A percentile compares a stretch with the other conserved stretches of the same genome.
Evolutionary conservation across 2,888 invertebrate species (phyloP).

Genomic region (Drosophila neotestacea): DNA sequence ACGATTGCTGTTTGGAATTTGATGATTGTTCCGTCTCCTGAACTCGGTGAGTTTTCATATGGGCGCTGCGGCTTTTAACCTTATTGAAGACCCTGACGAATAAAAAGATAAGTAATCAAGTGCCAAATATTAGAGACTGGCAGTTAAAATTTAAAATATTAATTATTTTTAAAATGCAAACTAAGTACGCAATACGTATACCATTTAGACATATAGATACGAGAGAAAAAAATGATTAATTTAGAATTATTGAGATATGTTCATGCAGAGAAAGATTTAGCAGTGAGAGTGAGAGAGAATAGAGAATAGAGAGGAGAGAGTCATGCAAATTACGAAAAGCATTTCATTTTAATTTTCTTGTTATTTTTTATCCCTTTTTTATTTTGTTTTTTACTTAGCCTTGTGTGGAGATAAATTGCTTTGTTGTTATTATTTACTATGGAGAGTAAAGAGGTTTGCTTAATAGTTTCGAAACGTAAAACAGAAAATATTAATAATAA

Average conservation of each 20-base stretch:
- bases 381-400: slow-evolving; percentile 65
- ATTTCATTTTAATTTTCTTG: slow-evolving; percentile 14
- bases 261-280: slow-evolving; percentile 20
- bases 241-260: not conserved
- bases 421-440: slow-evolving; percentile 68
- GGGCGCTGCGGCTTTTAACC: slow-evolving; percentile 99
- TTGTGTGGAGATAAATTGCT: slow-evolving; percentile 76
- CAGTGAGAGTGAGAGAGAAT: slow-evolving; percentile 6
- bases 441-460: slow-evolving; percentile 68
- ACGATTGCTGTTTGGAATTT: slow-evolving; percentile 48
- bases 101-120: slow-evolving; percentile 4
- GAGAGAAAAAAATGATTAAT: slow-evolving; percentile 23
- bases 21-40: slow-evolving; percentile 90
- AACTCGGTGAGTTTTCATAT: slow-evolving; percentile 99
- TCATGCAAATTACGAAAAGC: slow-evolving; percentile 64
- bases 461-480: slow-evolving; percentile 43
- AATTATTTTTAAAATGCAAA: slow-evolving; percentile 18
- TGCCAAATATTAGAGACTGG: slow-evolving; percentile 42
- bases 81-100: slow-evolving; percentile 96
- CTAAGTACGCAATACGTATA: slow-evolving; percentile 26
- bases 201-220: slow-evolving; percentile 30
- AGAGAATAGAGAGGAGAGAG: slow-evolving; percentile 13
- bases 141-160: not conserved
- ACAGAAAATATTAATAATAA: slow-evolving; percentile 31
- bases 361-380: slow-evolving; percentile 18